phyloP scores from a whole-genome alignment of 2,113 vertebrate species.

The Polypterus bichir region DNA sequence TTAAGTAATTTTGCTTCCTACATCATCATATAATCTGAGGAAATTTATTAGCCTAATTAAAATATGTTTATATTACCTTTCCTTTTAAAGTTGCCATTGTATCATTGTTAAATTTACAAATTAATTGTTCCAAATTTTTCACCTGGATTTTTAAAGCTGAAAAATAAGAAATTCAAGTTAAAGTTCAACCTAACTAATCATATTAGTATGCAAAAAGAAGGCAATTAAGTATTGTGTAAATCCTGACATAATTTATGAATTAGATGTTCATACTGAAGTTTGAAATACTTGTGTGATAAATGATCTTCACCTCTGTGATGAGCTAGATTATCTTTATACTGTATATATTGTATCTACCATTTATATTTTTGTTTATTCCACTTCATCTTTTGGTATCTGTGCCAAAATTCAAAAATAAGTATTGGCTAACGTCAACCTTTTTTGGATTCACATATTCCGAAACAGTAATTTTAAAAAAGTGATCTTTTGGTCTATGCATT shows the following conservation, averaged over 20 bases:
- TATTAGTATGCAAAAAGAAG: not conserved
- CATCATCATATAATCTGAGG: not conserved
- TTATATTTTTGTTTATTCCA: not conserved
- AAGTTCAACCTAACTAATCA: not conserved
- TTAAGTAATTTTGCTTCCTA: conserved; percentile 4
- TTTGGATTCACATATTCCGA: not conserved
- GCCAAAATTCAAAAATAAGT: not conserved
- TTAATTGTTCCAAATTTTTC: conserved; percentile 11
- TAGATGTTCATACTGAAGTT: not conserved
- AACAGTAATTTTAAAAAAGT: conserved; percentile 1
- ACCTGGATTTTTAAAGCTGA: conserved; percentile 25
- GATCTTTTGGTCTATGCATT: not conserved
- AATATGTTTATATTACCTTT: conserved; percentile 26
- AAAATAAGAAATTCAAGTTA: not conserved
- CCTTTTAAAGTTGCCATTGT: not conserved
- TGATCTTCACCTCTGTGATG: no score
- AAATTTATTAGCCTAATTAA: not conserved
- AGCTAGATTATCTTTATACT: not conserved
- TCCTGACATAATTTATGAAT: not conserved
- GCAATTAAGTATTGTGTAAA: not conserved
- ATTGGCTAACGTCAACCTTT: not conserved
- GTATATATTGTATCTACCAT: not conserved
- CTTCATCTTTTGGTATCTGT: not conserved
- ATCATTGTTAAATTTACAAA: conserved; percentile 17
- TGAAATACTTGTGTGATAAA: not conserved